phyloP scores from a whole-genome alignment of 2,113 vertebrate species.

The Aphyosemion australe region DNA sequence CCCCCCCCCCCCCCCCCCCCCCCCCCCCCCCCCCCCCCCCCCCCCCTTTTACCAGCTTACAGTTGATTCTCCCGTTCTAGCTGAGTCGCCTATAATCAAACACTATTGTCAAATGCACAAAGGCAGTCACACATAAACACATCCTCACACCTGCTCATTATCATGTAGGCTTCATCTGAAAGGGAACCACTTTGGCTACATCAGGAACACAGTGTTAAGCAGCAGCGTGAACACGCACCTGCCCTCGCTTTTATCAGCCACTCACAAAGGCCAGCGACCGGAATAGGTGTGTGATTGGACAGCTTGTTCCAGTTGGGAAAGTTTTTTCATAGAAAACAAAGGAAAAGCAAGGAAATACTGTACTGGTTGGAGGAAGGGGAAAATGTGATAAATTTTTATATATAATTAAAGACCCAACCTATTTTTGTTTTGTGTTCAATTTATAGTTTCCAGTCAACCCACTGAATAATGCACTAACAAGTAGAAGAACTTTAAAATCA shows the following conservation, averaged over 20 bases:
- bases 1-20: slow-evolving; percentile 11
- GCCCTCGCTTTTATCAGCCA: slow-evolving; percentile 15
- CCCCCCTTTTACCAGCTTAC: slow-evolving; percentile 2
- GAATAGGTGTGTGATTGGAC: slow-evolving; percentile 48
- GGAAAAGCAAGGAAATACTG: background rate
- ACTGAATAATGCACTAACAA: too few relatives aligned
- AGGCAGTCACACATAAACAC: slow-evolving; percentile 47
- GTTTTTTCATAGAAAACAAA: background rate
- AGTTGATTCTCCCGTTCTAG: slow-evolving; percentile 20
- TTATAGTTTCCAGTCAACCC: too few relatives aligned
- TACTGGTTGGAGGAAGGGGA: background rate
- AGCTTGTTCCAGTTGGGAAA: slow-evolving; percentile 12
- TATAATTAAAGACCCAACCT: background rate
- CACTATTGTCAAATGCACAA: slow-evolving; percentile 62
- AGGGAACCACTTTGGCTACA: slow-evolving; percentile 33
- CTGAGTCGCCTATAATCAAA: slow-evolving; percentile 52
- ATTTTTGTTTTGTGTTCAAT: too few relatives aligned
- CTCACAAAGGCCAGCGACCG: slow-evolving; percentile 35
- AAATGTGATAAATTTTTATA: slow-evolving; percentile 6
- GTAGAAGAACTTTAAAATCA: too few relatives aligned
- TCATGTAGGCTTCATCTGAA: slow-evolving; percentile 48
- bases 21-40: background rate
- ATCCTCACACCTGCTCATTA: slow-evolving; percentile 63
- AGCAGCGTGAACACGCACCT: slow-evolving; percentile 18
- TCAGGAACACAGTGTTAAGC: slow-evolving; percentile 55